Evolutionary conservation across 2,797 vertebrate genomes (phyloP).

Genomic region (Pseudomugil gertrudae): DNA sequence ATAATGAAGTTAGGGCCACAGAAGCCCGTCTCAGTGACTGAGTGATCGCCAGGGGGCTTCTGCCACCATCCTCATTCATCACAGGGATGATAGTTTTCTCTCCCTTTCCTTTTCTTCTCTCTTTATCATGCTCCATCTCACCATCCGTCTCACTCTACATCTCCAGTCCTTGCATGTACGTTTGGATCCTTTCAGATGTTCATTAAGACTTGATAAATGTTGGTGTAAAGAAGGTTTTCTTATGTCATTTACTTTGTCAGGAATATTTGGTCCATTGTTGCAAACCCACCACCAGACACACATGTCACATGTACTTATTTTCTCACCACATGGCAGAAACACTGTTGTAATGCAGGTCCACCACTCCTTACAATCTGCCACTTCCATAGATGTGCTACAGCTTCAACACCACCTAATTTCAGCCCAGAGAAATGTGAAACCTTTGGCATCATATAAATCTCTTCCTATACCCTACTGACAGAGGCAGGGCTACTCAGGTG

Average conservation of each 20-base stretch:
- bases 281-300: slow-evolving; percentile 18
- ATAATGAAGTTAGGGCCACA: slow-evolving; percentile 74
- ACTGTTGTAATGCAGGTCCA: slow-evolving; percentile 56
- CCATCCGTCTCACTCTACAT: slow-evolving; percentile 44
- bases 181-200: slow-evolving; percentile 69
- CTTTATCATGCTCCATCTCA: slow-evolving; percentile 27
- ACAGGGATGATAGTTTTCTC: slow-evolving; percentile 61
- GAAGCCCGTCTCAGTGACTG: slow-evolving; percentile 68
- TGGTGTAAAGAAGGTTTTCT: slow-evolving; percentile 68
- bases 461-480: slow-evolving; percentile 9
- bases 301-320: slow-evolving; percentile 35
- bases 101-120: not conserved
- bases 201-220: slow-evolving; percentile 78
- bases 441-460: slow-evolving; percentile 46
- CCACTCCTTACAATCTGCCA: slow-evolving; percentile 66
- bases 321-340: slow-evolving; percentile 15
- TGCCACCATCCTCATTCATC: slow-evolving; percentile 73
- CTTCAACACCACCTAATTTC: slow-evolving; percentile 38
- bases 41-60: slow-evolving; percentile 67
- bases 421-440: slow-evolving; percentile 51
- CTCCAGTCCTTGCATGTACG: slow-evolving; percentile 62
- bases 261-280: slow-evolving; percentile 57
- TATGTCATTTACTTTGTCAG: slow-evolving; percentile 69
- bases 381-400: slow-evolving; percentile 38
- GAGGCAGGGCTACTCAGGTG: slow-evolving; percentile 2